These are phyloP conservation scores for Chionomys nivalis DNA, from an alignment of 2,113 vertebrate species.

Conservation along the genomic window DNA sequence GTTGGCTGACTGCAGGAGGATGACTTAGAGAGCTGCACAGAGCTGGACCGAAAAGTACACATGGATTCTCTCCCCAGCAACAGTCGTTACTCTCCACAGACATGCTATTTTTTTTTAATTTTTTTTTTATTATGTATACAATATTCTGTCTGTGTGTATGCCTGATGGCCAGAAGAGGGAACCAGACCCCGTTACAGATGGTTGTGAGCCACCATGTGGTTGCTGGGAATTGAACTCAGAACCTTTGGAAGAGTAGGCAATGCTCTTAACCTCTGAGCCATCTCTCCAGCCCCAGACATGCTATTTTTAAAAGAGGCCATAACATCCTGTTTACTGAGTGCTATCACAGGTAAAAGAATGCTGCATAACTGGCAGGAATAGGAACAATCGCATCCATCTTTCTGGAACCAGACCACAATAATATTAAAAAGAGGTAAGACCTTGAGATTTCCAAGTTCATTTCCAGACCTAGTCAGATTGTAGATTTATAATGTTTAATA, in stretches of 20 bases:
- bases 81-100: background rate
- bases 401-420: background rate
- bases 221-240: too few relatives aligned
- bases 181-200: too few relatives aligned
- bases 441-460: constrained; percentile 76
- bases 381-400: background rate
- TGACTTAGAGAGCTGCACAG: background rate
- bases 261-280: too few relatives aligned
- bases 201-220: too few relatives aligned
- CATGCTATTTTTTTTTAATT: background rate
- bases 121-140: too few relatives aligned
- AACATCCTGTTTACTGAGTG: background rate
- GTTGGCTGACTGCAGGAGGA: background rate
- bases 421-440: constrained; percentile 41
- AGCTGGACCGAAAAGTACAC: background rate
- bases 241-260: too few relatives aligned
- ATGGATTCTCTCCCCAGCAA: background rate
- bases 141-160: too few relatives aligned
- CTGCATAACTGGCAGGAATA: background rate
- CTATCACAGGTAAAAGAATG: background rate
- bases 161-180: too few relatives aligned
- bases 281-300: background rate
- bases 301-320: background rate
- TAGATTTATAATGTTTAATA: constrained; percentile 74
- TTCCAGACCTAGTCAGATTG: constrained; percentile 79